phyloP scores from a whole-genome alignment of 2,888 invertebrate genomes.

The Erebia aethiops region DNA sequence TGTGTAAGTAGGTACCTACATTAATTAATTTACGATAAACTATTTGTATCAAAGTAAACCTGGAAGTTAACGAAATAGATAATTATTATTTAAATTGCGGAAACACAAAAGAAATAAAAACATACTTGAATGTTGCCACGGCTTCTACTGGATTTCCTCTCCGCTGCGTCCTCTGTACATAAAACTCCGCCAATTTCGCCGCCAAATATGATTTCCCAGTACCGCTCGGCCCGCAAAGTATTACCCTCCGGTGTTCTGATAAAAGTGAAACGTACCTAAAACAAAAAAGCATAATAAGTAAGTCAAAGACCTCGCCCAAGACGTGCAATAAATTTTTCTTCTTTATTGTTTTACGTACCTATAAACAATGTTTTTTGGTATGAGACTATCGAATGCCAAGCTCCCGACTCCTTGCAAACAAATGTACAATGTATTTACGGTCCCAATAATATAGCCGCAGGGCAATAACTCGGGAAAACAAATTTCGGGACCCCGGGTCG shows the following conservation, averaged over 20 bases:
- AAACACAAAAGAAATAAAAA: conserved; percentile 41
- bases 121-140: conserved; percentile 96
- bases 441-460: conserved; percentile 96
- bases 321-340: background rate
- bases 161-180: conserved; percentile 90
- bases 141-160: conserved; percentile 93
- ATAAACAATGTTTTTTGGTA: conserved; percentile 97
- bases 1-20: no score
- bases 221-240: conserved; percentile 97
- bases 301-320: background rate
- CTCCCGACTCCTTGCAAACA: conserved; percentile 94
- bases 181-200: conserved; percentile 96
- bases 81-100: conserved; percentile 10
- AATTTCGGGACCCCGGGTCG: conserved; percentile 90
- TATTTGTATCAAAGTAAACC: background rate
- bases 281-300: conserved; percentile 32
- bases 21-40: background rate
- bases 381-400: conserved; percentile 96
- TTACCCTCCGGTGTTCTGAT: conserved; percentile 95
- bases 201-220: conserved; percentile 98
- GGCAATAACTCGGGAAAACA: conserved; percentile 95
- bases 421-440: conserved; percentile 92
- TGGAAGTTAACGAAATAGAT: background rate
- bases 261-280: conserved; percentile 90
- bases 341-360: conserved; percentile 76